These are phyloP conservation scores for Hyaena hyaena DNA, from an alignment of 2,113 vertebrate species.

Conservation along the genomic window DNA sequence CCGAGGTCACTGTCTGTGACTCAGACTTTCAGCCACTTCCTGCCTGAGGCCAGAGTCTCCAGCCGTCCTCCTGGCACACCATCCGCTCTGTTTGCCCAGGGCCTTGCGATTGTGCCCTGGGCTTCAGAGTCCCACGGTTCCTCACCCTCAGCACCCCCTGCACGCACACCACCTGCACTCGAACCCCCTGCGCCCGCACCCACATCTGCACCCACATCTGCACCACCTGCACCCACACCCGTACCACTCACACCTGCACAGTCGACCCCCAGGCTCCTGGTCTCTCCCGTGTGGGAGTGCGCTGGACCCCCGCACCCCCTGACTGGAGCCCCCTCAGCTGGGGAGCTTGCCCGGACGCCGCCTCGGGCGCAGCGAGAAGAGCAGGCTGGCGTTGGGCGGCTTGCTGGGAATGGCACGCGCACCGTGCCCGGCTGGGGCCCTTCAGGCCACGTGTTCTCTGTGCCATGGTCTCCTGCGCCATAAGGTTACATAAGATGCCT, in stretches of 20 bases:
- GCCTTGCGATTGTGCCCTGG: not conserved
- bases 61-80: not conserved
- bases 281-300: not conserved
- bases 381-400: not conserved
- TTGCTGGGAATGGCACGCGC: not conserved
- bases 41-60: not conserved
- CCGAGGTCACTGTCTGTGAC: accelerated
- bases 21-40: not conserved
- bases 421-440: not conserved
- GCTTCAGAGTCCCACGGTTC: not conserved
- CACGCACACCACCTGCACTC: too few relatives aligned
- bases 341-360: not conserved
- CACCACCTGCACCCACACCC: not conserved
- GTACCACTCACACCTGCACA: not conserved
- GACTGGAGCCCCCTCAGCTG: too few relatives aligned
- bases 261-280: not conserved
- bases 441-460: not conserved
- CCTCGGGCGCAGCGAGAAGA: not conserved
- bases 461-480: accelerated
- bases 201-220: not conserved
- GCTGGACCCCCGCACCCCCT: accelerated
- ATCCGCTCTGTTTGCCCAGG: not conserved
- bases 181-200: too few relatives aligned
- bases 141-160: not conserved
- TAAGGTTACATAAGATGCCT: not conserved